Percentiles rank a stretch among this genome's conserved stretches.
Conservation (phyloP, 2,797 vertebrate species). For the Lophotriccus pileatus region DNA sequence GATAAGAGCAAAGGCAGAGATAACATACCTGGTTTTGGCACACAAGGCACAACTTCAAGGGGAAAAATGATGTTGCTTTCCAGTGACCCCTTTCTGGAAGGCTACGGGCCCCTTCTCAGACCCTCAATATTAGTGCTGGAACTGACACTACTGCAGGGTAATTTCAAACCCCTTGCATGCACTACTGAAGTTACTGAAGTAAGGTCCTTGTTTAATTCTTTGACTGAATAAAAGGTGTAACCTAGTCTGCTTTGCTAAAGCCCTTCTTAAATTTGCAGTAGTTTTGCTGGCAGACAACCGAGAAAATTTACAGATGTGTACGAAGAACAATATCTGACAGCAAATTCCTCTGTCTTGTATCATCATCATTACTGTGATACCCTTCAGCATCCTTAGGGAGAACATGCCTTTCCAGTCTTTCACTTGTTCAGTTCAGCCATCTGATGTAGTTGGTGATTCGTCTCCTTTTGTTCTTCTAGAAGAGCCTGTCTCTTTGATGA, state of each 20-base stretch:
- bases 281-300: neutral
- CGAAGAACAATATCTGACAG: neutral
- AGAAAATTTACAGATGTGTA: neutral
- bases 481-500: slow-evolving; percentile 43
- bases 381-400: slow-evolving; percentile 24
- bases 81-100: neutral
- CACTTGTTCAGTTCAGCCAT: neutral
- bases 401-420: neutral
- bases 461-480: slow-evolving; percentile 54
- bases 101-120: neutral
- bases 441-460: slow-evolving; percentile 28
- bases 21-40: neutral
- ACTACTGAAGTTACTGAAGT: neutral
- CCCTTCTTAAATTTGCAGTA: neutral
- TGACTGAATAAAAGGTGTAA: neutral
- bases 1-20: neutral
- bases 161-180: neutral
- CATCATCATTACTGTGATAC: neutral
- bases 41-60: rapidly evolving
- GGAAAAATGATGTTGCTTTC: neutral
- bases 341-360: neutral
- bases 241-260: neutral
- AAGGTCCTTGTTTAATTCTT: neutral
- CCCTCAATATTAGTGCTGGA: neutral
- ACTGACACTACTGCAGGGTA: neutral